Conservation (phyloP, 2,888 invertebrate genomes). For the Orthosia incerta region DNA sequence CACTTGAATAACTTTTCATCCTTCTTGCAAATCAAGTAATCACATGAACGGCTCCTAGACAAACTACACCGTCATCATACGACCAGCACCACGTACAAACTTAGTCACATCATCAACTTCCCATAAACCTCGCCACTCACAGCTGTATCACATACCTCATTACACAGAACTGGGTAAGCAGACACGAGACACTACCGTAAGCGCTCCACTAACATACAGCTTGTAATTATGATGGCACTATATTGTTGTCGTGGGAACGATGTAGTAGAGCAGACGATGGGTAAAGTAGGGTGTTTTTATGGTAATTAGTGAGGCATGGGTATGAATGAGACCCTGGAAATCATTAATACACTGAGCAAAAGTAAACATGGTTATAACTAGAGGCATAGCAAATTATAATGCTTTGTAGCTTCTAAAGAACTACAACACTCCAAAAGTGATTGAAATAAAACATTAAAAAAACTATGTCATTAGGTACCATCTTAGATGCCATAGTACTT, state of each 20-base stretch:
- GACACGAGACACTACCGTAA: slow-evolving; percentile 41
- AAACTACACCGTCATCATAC: not conserved
- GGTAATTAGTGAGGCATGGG: not conserved
- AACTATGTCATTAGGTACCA: no score
- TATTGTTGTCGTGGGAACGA: slow-evolving; percentile 64
- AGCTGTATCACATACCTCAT: slow-evolving; percentile 54
- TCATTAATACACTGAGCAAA: no score
- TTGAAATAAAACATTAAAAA: no score
- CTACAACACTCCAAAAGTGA: no score
- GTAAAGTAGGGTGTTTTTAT: not conserved
- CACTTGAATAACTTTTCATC: no score
- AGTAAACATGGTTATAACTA: no score
- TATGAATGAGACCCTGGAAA: not conserved
- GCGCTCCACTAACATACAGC: slow-evolving; percentile 59
- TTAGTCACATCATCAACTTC: not conserved
- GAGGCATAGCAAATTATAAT: no score
- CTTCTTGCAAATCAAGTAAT: no score
- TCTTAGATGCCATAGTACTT: no score
- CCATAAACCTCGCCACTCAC: slow-evolving; percentile 3
- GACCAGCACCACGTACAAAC: not conserved
- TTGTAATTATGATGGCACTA: slow-evolving; percentile 40
- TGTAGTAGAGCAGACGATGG: slow-evolving; percentile 19
- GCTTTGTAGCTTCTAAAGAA: no score
- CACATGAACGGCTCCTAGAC: not conserved
- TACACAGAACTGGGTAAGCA: slow-evolving; percentile 40